These are phyloP conservation scores for Lethenteron camtschaticum DNA, from an alignment of 2,113 vertebrate species.

Conservation along the genomic window DNA sequence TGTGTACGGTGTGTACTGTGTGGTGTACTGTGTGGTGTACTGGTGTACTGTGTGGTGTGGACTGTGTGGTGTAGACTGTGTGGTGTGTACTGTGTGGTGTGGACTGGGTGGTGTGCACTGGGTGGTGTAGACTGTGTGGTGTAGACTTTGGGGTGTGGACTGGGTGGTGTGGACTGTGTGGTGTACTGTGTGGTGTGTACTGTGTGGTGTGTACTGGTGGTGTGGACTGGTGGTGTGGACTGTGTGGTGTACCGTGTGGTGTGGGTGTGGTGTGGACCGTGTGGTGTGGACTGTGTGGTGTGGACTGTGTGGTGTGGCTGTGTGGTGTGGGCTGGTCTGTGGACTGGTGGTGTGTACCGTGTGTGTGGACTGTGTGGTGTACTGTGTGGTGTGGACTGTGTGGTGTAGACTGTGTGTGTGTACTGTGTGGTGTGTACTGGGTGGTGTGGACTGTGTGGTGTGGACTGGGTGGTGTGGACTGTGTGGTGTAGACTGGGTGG, in stretches of 20 bases:
- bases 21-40: background rate
- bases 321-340: background rate
- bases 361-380: background rate
- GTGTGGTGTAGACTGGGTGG: too few species aligned
- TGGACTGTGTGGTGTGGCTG: background rate
- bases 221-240: background rate
- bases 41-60: background rate
- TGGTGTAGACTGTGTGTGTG: too few species aligned
- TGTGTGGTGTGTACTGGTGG: background rate
- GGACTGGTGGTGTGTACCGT: background rate
- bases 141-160: background rate
- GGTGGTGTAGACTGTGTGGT: background rate
- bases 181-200: background rate
- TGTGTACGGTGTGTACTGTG: background rate
- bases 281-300: background rate
- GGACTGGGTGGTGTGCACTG: background rate
- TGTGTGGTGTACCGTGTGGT: too few species aligned
- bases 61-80: background rate
- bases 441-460: too few species aligned
- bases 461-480: too few species aligned
- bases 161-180: background rate
- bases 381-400: too few species aligned
- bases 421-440: too few species aligned
- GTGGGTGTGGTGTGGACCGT: background rate
- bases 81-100: background rate